Evolutionary conservation across 2,888 invertebrate species (phyloP).

Genomic region (Kuschelorhynchus macadamiae): DNA sequence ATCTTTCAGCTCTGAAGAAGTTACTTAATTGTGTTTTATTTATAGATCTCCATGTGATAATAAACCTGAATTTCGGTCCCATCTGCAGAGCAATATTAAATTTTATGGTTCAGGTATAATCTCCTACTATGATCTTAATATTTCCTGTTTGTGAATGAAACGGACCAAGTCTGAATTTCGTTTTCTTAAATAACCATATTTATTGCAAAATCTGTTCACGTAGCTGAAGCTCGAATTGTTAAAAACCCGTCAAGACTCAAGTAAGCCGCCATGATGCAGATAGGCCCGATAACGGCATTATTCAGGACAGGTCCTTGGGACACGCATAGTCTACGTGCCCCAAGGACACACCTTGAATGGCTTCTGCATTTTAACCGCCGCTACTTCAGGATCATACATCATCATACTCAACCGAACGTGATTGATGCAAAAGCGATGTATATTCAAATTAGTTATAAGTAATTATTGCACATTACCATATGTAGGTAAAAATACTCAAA

Average conservation of each 20-base stretch:
- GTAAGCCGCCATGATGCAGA: conserved; percentile 43
- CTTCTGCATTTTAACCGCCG: conserved; percentile 31
- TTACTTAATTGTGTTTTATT: too few relatives aligned
- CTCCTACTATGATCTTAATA: background rate
- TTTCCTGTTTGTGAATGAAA: conserved; percentile 46
- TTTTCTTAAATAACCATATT: conserved; percentile 26
- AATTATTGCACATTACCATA: too few relatives aligned
- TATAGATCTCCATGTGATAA: too few relatives aligned
- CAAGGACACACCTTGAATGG: conserved; percentile 54
- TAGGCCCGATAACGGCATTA: conserved; percentile 50
- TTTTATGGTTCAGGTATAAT: background rate
- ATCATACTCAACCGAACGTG: conserved; percentile 29
- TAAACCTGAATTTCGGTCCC: too few relatives aligned
- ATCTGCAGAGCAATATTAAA: too few relatives aligned
- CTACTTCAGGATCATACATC: conserved; percentile 28
- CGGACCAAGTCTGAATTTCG: conserved; percentile 27
- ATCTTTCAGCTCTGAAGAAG: too few relatives aligned
- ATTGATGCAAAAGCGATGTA: conserved; percentile 16
- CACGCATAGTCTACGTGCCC: conserved; percentile 59
- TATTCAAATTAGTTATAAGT: too few relatives aligned
- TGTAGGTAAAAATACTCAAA: too few relatives aligned
- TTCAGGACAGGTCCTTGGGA: conserved; percentile 58
- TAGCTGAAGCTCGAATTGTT: conserved; percentile 27
- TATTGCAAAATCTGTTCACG: conserved; percentile 43
- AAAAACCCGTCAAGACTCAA: conserved; percentile 27